These are phyloP conservation scores for Ecliptopera silaceata DNA, from an alignment of 2,888 invertebrate species.

Conservation along the genomic window DNA sequence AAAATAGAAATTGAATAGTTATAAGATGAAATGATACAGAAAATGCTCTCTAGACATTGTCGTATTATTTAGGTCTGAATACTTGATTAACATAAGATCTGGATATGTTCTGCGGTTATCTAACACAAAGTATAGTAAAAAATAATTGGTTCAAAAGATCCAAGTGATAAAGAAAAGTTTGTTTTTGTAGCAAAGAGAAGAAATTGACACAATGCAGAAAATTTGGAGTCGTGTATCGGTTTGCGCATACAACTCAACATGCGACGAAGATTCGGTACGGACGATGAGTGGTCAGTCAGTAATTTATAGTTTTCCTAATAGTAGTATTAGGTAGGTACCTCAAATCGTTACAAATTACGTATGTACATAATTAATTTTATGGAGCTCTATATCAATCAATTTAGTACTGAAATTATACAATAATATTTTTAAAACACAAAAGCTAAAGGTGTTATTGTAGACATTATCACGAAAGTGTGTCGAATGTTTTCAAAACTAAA, in stretches of 20 bases:
- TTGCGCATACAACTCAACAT: constrained; percentile 65
- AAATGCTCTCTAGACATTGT: no score
- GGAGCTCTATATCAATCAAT: no score
- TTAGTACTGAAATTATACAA: no score
- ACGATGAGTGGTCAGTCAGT: constrained; percentile 68
- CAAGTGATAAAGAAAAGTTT: not conserved
- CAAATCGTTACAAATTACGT: no score
- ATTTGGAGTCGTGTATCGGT: constrained; percentile 76
- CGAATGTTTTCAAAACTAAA: constrained; percentile 11
- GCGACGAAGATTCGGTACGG: constrained; percentile 63
- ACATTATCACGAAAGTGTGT: not conserved
- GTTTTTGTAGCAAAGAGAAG: constrained; percentile 68
- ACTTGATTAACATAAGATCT: no score
- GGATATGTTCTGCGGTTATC: no score
- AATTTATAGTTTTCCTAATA: constrained; percentile 1
- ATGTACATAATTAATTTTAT: no score
- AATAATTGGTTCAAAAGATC: not conserved
- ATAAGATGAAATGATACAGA: no score
- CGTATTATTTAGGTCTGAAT: no score
- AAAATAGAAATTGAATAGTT: no score
- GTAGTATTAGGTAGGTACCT: not conserved
- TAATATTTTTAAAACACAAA: not conserved
- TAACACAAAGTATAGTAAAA: no score
- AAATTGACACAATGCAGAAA: constrained; percentile 76
- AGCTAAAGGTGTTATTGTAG: not conserved